phyloP scores from a whole-genome alignment of 2,888 invertebrate species.

The Polyommatus iphigenia region DNA sequence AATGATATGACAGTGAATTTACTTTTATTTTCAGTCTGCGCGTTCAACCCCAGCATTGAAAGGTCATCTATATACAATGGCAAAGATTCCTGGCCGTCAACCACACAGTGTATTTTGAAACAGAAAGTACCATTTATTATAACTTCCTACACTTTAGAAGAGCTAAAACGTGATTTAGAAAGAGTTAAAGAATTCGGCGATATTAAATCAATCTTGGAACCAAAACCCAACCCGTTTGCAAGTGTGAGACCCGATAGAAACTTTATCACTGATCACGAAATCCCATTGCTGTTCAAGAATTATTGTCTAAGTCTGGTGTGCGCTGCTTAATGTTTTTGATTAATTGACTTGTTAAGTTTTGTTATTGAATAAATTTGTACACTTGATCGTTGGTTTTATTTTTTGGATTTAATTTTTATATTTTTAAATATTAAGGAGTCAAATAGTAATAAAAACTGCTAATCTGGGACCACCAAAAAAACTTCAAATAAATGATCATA shows the following conservation, averaged over 20 bases:
- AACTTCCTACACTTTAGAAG: constrained; percentile 84
- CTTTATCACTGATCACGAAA: constrained; percentile 86
- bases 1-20: background rate
- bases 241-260: constrained; percentile 87
- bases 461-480: background rate
- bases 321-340: constrained; percentile 47
- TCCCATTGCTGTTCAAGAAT: constrained; percentile 86
- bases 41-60: constrained; percentile 86
- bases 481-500: background rate
- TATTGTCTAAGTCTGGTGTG: constrained; percentile 80
- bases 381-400: background rate
- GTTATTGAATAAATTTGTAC: background rate
- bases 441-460: no score
- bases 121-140: constrained; percentile 81
- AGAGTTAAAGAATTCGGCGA: constrained; percentile 78
- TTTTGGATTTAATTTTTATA: background rate
- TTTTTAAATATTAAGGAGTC: background rate
- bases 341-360: constrained; percentile 22
- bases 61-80: constrained; percentile 82
- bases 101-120: constrained; percentile 79
- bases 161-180: constrained; percentile 82
- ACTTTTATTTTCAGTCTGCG: constrained; percentile 77
- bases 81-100: constrained; percentile 84
- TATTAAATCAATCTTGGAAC: constrained; percentile 74
- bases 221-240: constrained; percentile 82